Conservation (phyloP, 2,797 vertebrate species). For the Takifugu rubripes region DNA sequence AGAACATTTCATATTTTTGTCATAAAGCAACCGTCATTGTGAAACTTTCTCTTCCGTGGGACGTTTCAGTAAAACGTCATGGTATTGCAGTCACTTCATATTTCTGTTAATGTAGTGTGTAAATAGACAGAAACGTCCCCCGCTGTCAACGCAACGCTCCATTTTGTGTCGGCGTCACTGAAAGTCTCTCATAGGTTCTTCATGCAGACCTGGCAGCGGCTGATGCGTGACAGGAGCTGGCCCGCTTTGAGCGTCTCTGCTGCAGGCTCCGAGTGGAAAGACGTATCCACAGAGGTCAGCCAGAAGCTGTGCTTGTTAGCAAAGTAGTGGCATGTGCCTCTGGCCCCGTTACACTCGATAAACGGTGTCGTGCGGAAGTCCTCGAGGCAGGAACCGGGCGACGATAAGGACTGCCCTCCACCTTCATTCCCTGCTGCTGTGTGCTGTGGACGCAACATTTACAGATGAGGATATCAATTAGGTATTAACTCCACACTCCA, state of each 20-base stretch:
- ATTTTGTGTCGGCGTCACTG: background rate
- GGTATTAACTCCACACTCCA: conserved; percentile 2
- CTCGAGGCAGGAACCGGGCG: conserved; percentile 95
- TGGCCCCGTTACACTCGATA: conserved; percentile 94
- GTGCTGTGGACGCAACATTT: conserved; percentile 76
- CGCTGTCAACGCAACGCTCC: conserved; percentile 15
- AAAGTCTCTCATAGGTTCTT: conserved; percentile 87
- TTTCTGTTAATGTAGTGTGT: background rate
- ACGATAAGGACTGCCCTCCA: conserved; percentile 94
- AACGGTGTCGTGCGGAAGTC: conserved; percentile 96
- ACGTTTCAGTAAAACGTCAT: conserved; percentile 29
- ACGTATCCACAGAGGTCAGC: conserved; percentile 85
- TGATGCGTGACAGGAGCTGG: conserved; percentile 91
- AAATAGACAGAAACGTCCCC: conserved; percentile 6
- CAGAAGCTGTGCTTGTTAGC: conserved; percentile 98
- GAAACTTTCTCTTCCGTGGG: conserved; percentile 38
- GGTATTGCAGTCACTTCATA: conserved; percentile 33
- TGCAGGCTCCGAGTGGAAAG: conserved; percentile 81
- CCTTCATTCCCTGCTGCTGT: conserved; percentile 93
- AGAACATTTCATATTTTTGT: conserved; percentile 35
- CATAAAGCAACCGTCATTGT: conserved; percentile 40
- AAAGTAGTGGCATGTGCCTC: conserved; percentile 96
- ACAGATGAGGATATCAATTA: conserved; percentile 1
- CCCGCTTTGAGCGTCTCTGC: conserved; percentile 92
- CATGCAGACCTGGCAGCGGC: conserved; percentile 99